A percentile compares a stretch with the other conserved stretches of the same genome.
Conservation (phyloP, 2,888 invertebrate genomes). For the Acanthosepion lycidas region DNA sequence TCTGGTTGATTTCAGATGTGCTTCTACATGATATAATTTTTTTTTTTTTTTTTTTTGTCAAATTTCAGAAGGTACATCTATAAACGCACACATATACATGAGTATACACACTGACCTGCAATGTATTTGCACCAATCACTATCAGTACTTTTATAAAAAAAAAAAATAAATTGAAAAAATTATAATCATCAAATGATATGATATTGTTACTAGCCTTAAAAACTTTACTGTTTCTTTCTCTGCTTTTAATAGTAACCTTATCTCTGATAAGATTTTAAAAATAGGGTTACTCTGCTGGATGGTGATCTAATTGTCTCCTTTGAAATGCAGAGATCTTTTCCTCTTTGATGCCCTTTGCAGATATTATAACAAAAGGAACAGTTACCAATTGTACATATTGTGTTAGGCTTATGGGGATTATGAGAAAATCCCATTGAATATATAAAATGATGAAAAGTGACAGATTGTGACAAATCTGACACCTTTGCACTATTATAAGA, state of each 20-base stretch:
- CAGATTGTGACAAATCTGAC: not conserved
- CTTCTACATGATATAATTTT: not conserved
- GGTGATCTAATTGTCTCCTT: not conserved
- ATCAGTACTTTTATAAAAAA: not conserved
- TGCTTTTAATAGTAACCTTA: too few relatives aligned
- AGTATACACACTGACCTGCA: not conserved
- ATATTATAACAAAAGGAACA: not conserved
- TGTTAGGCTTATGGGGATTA: not conserved
- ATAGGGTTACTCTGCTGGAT: too few relatives aligned
- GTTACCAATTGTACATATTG: not conserved
- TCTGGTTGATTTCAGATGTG: not conserved
- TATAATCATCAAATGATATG: not conserved
- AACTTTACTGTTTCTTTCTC: not conserved
- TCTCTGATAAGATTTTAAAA: too few relatives aligned
- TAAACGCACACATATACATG: not conserved
- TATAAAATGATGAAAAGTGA: not conserved
- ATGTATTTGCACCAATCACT: not conserved
- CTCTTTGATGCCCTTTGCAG: constrained; percentile 13
- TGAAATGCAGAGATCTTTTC: not conserved
- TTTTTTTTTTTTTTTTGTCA: not conserved
- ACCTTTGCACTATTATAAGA: not conserved
- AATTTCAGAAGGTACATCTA: not conserved
- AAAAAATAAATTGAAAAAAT: not conserved
- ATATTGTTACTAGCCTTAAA: not conserved
- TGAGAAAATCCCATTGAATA: not conserved